Evolutionary conservation across 1,140 invertebrate genomes (phyloP).

Genomic region (Onthophagus taurus): DNA sequence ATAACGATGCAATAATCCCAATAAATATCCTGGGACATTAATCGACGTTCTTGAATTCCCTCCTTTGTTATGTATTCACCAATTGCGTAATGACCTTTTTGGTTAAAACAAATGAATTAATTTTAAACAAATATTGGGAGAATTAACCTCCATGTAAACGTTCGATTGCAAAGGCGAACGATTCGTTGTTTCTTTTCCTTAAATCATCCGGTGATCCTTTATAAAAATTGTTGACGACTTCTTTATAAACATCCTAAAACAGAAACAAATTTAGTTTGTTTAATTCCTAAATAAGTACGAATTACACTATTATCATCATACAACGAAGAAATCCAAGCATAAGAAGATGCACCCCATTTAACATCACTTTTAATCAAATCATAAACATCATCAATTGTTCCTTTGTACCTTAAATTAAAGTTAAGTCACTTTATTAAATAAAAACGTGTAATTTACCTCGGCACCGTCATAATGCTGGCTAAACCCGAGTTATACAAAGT

Average conservation of each 20-base stretch:
- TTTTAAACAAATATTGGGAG: not conserved
- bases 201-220: not conserved
- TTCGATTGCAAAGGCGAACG: conserved; percentile 2
- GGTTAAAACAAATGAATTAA: conserved; percentile 1
- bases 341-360: conserved; percentile 6
- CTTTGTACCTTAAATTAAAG: conserved; percentile 5
- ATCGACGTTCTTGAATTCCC: conserved; percentile 38
- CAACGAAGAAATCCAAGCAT: conserved; percentile 4
- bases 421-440: not conserved
- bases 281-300: not conserved
- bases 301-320: not conserved
- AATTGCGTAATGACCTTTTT: conserved; percentile 44
- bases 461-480: conserved; percentile 8
- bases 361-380: not conserved
- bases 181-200: not conserved
- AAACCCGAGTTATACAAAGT: conserved; percentile 3
- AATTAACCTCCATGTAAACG: conserved; percentile 8
- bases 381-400: conserved; percentile 1
- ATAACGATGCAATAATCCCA: conserved; percentile 47
- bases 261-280: not conserved
- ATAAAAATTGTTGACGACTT: conserved; percentile 1
- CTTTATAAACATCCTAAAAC: not conserved
- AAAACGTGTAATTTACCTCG: conserved; percentile 6
- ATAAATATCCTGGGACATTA: conserved; percentile 48
- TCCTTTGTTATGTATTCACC: conserved; percentile 46